A percentile compares a stretch with the other conserved stretches of the same genome.
These are phyloP conservation scores for Saccopteryx bilineata DNA, from an alignment of 2,113 vertebrate species.

Conservation along the genomic window DNA sequence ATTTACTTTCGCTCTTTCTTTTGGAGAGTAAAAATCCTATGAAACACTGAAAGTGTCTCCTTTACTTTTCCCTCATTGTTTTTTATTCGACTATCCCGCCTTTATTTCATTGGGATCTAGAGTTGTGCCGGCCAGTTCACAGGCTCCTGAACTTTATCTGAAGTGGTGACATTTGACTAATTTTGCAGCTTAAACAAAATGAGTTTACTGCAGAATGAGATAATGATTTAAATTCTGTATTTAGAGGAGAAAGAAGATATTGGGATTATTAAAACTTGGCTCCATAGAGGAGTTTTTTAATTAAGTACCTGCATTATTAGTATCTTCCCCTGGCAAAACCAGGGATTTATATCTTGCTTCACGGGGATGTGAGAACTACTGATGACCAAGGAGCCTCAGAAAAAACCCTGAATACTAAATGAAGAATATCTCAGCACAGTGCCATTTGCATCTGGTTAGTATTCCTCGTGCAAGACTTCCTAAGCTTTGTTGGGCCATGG, in stretches of 20 bases:
- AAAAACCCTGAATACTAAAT: neutral
- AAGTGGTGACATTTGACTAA: neutral
- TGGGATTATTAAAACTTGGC: neutral
- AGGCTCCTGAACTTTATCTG: neutral
- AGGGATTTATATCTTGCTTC: neutral
- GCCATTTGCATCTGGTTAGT: neutral
- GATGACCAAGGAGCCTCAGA: neutral
- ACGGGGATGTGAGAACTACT: neutral
- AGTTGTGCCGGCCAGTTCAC: neutral
- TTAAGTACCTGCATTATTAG: neutral
- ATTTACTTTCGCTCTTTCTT: neutral
- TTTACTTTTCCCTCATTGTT: neutral
- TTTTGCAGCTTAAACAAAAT: conserved; percentile 56
- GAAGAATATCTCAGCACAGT: neutral
- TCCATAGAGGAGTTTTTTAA: neutral
- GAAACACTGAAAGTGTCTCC: neutral
- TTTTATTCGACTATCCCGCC: neutral
- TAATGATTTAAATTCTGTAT: neutral
- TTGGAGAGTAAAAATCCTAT: neutral
- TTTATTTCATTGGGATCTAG: neutral
- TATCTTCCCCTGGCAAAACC: neutral
- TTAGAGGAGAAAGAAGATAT: neutral
- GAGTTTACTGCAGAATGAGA: neutral
- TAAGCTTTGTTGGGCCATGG: neutral
- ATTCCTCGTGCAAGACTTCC: neutral